A percentile compares a stretch with the other conserved stretches of the same genome.
phyloP scores from a whole-genome alignment of 2,888 invertebrate genomes.

The Mythimna vitellina region DNA sequence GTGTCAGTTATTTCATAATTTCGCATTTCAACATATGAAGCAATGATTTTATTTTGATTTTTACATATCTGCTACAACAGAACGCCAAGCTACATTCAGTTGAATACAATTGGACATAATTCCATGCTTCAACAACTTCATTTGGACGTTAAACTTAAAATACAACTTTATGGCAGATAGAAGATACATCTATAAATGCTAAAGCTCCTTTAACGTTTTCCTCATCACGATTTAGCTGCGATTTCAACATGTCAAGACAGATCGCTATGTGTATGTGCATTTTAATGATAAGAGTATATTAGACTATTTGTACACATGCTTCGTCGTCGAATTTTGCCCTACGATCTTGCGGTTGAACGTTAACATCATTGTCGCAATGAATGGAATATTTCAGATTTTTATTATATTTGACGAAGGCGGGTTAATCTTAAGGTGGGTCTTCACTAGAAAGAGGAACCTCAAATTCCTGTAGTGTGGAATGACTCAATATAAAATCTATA shows the following conservation, averaged over 20 bases:
- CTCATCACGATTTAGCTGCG: slow-evolving; percentile 13
- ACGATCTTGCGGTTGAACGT: slow-evolving; percentile 6
- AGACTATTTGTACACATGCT: slow-evolving; percentile 2
- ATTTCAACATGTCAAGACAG: slow-evolving; percentile 32
- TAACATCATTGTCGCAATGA: no score
- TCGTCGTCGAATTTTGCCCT: slow-evolving; percentile 4
- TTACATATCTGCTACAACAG: not conserved
- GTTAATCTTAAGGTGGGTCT: not conserved
- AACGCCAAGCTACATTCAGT: not conserved
- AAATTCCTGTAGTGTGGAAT: no score
- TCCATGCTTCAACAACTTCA: slow-evolving; percentile 10
- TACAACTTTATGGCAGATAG: not conserved
- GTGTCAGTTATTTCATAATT: no score
- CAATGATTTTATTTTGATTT: not conserved
- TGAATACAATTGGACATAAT: not conserved
- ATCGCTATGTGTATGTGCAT: slow-evolving; percentile 21
- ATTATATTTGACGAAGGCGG: not conserved
- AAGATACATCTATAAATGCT: not conserved
- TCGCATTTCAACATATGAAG: slow-evolving; percentile 19
- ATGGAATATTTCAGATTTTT: not conserved
- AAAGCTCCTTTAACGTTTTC: slow-evolving; percentile 26
- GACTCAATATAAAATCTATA: no score
- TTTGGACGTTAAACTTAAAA: not conserved
- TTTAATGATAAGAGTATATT: not conserved
- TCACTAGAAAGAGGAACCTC: no score